These are phyloP conservation scores for Heliornis fulica DNA, from an alignment of 2,113 vertebrate genomes.

Conservation along the genomic window DNA sequence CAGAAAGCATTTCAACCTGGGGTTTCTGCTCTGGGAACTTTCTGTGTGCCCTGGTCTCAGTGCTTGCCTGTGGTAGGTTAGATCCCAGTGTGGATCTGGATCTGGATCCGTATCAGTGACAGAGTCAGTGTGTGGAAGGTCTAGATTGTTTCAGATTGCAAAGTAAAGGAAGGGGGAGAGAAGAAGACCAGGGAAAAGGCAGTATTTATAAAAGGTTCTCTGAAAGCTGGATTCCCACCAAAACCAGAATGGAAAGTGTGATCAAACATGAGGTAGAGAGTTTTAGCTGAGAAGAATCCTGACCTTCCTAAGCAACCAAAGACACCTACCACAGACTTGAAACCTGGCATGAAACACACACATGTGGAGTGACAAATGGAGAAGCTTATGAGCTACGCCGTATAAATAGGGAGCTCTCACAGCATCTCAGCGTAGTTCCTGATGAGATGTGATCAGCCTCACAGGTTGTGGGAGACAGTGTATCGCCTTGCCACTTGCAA, in stretches of 20 bases:
- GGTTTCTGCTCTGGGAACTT: neutral
- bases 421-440: neutral
- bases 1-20: neutral
- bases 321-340: neutral
- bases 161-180: neutral
- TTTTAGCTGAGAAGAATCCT: neutral
- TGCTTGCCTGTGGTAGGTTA: neutral
- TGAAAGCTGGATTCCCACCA: neutral
- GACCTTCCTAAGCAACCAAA: neutral
- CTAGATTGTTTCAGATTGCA: neutral
- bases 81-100: neutral
- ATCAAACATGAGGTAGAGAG: neutral
- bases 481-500: neutral
- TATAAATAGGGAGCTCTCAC: neutral
- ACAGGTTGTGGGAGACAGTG: neutral
- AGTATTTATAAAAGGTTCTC: neutral
- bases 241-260: neutral
- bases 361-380: neutral
- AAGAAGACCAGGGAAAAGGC: neutral
- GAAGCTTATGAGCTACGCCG: neutral
- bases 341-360: neutral
- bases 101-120: fast-evolving
- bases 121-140: neutral
- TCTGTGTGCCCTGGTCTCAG: neutral
- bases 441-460: neutral